Evolutionary conservation across 2,797 vertebrate species (phyloP).

Genomic region (Hoplostethus atlanticus): DNA sequence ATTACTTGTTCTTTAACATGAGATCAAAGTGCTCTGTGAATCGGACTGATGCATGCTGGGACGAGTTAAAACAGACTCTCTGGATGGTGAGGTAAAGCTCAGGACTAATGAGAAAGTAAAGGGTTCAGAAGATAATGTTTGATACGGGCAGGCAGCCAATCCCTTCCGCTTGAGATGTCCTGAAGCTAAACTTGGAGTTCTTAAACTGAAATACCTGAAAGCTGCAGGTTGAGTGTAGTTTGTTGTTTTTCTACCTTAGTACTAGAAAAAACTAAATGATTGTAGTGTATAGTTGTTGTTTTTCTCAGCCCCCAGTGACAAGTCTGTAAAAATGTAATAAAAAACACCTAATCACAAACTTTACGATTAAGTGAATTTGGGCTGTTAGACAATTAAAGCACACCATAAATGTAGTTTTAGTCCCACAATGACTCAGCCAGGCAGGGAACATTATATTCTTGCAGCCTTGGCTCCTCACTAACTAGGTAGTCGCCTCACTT

Average conservation of each 20-base stretch:
- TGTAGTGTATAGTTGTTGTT: background rate
- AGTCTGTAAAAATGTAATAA: background rate
- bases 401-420: constrained; percentile 18
- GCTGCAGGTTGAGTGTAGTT: background rate
- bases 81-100: constrained; percentile 15
- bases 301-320: constrained; percentile 2
- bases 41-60: constrained; percentile 44
- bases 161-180: constrained; percentile 27
- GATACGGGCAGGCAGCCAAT: constrained; percentile 16
- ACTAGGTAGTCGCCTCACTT: constrained; percentile 48
- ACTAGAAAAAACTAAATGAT: background rate
- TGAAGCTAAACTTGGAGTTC: background rate
- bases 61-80: constrained; percentile 52
- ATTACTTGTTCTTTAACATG: constrained; percentile 72
- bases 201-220: constrained; percentile 8
- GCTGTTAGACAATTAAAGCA: constrained; percentile 24
- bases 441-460: constrained; percentile 17
- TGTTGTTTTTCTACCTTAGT: background rate
- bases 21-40: constrained; percentile 61
- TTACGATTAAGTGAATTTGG: constrained; percentile 34
- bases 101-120: constrained; percentile 32
- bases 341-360: background rate
- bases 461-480: constrained; percentile 10
- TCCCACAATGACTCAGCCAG: constrained; percentile 29
- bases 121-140: constrained; percentile 25